These are phyloP conservation scores for Hypomecis atomaria DNA, from an alignment of 2,888 invertebrate genomes.

Conservation along the genomic window DNA sequence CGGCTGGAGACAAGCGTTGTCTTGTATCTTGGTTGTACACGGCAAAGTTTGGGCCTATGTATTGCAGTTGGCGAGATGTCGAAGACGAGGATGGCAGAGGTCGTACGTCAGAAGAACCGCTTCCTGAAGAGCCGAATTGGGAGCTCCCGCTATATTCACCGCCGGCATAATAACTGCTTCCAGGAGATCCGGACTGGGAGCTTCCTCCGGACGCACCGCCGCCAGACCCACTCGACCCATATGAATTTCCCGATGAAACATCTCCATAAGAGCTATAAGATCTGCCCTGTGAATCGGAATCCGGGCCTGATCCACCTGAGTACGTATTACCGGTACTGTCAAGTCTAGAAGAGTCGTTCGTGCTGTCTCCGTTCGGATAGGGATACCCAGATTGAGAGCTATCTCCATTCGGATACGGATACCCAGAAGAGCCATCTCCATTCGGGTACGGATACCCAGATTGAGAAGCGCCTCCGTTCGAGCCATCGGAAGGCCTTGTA, in stretches of 20 bases:
- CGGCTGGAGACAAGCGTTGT: constrained; percentile 68
- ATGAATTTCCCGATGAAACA: constrained; percentile 9
- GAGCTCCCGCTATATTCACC: constrained; percentile 40
- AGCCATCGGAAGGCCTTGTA: neutral
- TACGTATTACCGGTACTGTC: constrained; percentile 6
- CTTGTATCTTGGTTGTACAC: constrained; percentile 71
- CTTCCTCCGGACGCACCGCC: constrained; percentile 2
- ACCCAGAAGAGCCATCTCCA: constrained; percentile 12
- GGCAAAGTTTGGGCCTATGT: constrained; percentile 55
- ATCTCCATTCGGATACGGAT: constrained; percentile 6
- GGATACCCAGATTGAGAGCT: constrained; percentile 12
- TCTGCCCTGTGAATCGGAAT: constrained; percentile 7
- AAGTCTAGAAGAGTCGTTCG: constrained; percentile 8
- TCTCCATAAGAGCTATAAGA: constrained; percentile 18
- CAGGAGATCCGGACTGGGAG: constrained; percentile 14
- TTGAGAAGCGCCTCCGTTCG: constrained; percentile 1
- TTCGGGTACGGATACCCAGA: neutral
- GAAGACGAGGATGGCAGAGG: constrained; percentile 32
- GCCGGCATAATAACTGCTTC: constrained; percentile 13
- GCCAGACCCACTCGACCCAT: constrained; percentile 3
- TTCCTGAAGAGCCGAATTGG: constrained; percentile 13
- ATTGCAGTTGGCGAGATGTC: neutral
- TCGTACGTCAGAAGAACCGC: constrained; percentile 39
- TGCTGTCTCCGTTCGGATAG: constrained; percentile 4
- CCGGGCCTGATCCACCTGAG: constrained; percentile 6